Percentiles rank a stretch among this genome's conserved stretches.
Evolutionary conservation across 1,140 invertebrate species (phyloP).

Genomic region (Panagrolaimus sp.): DNA sequence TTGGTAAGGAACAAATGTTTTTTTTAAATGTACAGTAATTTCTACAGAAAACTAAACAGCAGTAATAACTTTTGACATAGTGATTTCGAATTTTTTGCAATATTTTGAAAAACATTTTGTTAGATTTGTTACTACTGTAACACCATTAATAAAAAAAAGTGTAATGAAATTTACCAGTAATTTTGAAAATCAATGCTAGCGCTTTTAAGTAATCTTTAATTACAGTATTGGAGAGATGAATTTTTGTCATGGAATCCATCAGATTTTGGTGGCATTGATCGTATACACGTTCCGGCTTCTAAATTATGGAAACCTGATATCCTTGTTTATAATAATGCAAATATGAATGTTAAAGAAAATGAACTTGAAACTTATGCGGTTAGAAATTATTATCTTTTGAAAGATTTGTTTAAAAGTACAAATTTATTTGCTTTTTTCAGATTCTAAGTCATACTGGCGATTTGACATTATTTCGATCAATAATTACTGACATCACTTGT

Average conservation of each 20-base stretch:
- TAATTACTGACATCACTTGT: constrained; percentile 51
- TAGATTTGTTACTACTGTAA: no score
- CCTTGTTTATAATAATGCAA: constrained; percentile 60
- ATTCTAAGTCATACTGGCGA: constrained; percentile 21
- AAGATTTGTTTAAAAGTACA: constrained; percentile 39
- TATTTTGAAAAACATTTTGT: background rate
- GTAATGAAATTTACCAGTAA: no score
- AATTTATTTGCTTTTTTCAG: background rate
- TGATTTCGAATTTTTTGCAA: no score
- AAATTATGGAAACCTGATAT: constrained; percentile 61
- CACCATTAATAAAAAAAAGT: no score
- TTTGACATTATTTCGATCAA: constrained; percentile 42
- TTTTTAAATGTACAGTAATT: no score
- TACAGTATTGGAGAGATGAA: constrained; percentile 59
- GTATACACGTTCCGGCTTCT: constrained; percentile 57
- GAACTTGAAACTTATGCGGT: constrained; percentile 51
- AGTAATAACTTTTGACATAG: no score
- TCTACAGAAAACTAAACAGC: no score
- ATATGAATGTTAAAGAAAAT: constrained; percentile 48
- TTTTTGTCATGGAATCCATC: constrained; percentile 59
- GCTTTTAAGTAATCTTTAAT: constrained; percentile 4
- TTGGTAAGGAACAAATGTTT: constrained; percentile 32
- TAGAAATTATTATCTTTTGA: constrained; percentile 26
- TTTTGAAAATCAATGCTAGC: no score
- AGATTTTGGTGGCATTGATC: constrained; percentile 55